Evolutionary conservation across 2,113 vertebrate genomes (phyloP).

Genomic region (Myotis davidii): DNA sequence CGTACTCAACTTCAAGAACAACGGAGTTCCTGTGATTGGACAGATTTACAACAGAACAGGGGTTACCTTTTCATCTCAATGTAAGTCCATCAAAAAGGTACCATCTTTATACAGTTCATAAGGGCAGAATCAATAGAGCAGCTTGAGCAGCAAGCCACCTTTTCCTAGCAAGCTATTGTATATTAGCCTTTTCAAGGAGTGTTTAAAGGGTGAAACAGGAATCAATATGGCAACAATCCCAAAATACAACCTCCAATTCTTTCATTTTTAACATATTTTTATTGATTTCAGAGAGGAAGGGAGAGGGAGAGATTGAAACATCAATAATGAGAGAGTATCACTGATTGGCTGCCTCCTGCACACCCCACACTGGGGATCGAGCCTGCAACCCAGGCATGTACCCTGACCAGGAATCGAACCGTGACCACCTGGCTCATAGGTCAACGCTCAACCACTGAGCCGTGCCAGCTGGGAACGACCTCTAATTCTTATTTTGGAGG

Average conservation of each 20-base stretch:
- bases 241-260: neutral
- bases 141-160: neutral
- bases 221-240: neutral
- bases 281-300: too few species aligned
- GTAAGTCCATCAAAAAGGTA: neutral
- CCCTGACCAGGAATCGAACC: too few species aligned
- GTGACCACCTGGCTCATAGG: too few species aligned
- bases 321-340: too few species aligned
- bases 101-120: fast-evolving
- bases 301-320: too few species aligned
- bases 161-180: fast-evolving
- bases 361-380: too few species aligned
- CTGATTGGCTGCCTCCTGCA: too few species aligned
- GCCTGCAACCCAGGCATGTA: too few species aligned
- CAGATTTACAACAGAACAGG: neutral
- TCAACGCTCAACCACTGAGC: too few species aligned
- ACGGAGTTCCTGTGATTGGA: neutral
- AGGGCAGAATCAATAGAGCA: neutral
- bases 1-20: neutral
- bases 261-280: too few species aligned
- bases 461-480: neutral
- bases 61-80: neutral
- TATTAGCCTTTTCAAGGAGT: neutral
- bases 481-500: neutral
- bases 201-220: neutral